Percentiles rank a stretch among this genome's conserved stretches.
Conservation (phyloP, 1,140 invertebrate species). For the Drosophila azteca region DNA sequence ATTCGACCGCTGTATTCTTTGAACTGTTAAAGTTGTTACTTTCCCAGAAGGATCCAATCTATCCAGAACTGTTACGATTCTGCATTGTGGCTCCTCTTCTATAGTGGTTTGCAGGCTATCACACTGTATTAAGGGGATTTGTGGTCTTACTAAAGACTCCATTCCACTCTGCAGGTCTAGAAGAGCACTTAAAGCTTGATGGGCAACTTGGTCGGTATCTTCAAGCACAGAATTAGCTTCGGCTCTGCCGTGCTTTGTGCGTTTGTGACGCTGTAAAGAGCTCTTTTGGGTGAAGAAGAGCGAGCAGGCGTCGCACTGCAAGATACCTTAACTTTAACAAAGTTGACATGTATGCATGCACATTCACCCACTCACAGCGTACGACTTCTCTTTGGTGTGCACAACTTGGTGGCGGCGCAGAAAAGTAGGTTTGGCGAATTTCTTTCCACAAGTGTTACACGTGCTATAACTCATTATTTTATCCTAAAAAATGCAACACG, state of each 20-base stretch:
- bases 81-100: conserved; percentile 22
- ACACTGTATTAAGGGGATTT: neutral
- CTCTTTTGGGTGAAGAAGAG: conserved; percentile 31
- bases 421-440: conserved; percentile 20
- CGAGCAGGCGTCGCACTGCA: conserved; percentile 26
- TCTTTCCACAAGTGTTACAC: conserved; percentile 32
- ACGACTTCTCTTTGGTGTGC: conserved; percentile 29
- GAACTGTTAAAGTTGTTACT: neutral
- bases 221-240: neutral
- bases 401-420: conserved; percentile 35
- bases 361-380: conserved; percentile 26
- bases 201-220: conserved; percentile 18
- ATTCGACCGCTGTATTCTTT: conserved; percentile 9
- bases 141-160: neutral
- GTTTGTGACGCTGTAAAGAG: conserved; percentile 34
- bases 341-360: too few species aligned
- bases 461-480: conserved; percentile 7
- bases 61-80: conserved; percentile 14
- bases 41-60: conserved; percentile 6
- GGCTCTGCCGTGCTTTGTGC: conserved; percentile 1
- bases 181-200: conserved; percentile 29
- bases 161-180: conserved; percentile 25
- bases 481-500: neutral
- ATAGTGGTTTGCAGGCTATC: neutral
- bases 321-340: neutral